A percentile compares a stretch with the other conserved stretches of the same genome.
Evolutionary conservation across 2,113 vertebrate species (phyloP).

Genomic region (Ictalurus punctatus): DNA sequence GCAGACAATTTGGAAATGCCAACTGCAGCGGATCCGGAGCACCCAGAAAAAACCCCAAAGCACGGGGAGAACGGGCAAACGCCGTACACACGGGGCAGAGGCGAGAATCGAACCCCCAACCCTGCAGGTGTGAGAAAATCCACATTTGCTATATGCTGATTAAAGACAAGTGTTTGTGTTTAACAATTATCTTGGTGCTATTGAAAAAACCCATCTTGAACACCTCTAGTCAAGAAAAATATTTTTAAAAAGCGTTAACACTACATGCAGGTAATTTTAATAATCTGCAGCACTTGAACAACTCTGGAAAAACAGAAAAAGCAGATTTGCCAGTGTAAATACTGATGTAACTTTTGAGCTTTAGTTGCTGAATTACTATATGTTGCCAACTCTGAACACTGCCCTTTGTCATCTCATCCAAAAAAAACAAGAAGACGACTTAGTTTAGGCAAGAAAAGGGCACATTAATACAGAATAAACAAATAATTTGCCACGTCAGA

Average conservation of each 20-base stretch:
- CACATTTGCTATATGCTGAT: neutral
- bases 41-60: too few relatives aligned
- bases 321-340: neutral
- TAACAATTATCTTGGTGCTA: neutral
- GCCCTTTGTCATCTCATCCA: neutral
- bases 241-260: neutral
- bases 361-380: neutral
- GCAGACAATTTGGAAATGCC: too few relatives aligned
- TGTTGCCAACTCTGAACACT: neutral
- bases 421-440: neutral
- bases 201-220: neutral
- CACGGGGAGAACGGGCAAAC: too few relatives aligned
- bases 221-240: neutral
- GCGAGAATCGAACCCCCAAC: too few relatives aligned
- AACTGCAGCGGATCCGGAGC: too few relatives aligned
- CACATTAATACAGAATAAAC: constrained; percentile 10
- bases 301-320: neutral
- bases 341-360: neutral
- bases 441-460: neutral
- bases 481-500: constrained; percentile 20
- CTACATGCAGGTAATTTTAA: neutral
- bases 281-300: neutral
- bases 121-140: too few relatives aligned
- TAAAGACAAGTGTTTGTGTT: neutral
- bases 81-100: too few relatives aligned